Base-by-base conservation (phyloP, 37 sponge, comb jelly and placozoan species). In the Ianthella basta region DNA sequence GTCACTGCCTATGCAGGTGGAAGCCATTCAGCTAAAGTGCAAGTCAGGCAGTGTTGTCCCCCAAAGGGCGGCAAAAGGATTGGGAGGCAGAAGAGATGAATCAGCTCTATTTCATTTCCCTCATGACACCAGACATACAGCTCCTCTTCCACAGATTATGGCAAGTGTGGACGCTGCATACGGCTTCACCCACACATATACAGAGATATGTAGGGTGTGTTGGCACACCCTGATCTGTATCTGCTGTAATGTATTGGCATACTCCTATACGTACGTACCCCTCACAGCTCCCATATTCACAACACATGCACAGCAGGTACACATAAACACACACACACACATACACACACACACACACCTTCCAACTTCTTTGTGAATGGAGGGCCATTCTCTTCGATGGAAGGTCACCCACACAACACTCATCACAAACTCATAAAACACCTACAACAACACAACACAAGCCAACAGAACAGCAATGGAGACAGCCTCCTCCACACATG, bases 401-500 rank as follows among this genome's bases (percentile, higher is more conserved):
- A 90, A 94, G 8, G 88, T 82, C 34, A 94, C 54, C 91, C 91
- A 91, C 1, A 63, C 59, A 5, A 87, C 80, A 84, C 41, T 74
- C 80, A 88, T 86, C 21, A 80, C 53, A 79, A 88, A 90, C 80
- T 90, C 94, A 83, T 94, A 94, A 8, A 94, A 75, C 10, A 72
- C 86, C 94, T 94, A 36, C 29, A 40, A 0, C 0, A 29, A 40
- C 34, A 70, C 41, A 38, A 36, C 15, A 24, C 12, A 0, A 13
- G 16, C 6, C 8, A 8, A 44, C 50, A 44, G 6, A 44, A 44
- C 12, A 15, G 29, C 20, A 85, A 25, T 60, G 35, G 33, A 29
- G 25, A 34, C 35, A 3, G 5, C 21, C 1, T 74, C 32, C 6
- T 8, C 12, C 27, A n/a, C 27, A 24, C 37, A 55, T 3, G 36